phyloP scores from a whole-genome alignment of 2,113 vertebrate genomes.

The Myanophis thanlyinensis region DNA sequence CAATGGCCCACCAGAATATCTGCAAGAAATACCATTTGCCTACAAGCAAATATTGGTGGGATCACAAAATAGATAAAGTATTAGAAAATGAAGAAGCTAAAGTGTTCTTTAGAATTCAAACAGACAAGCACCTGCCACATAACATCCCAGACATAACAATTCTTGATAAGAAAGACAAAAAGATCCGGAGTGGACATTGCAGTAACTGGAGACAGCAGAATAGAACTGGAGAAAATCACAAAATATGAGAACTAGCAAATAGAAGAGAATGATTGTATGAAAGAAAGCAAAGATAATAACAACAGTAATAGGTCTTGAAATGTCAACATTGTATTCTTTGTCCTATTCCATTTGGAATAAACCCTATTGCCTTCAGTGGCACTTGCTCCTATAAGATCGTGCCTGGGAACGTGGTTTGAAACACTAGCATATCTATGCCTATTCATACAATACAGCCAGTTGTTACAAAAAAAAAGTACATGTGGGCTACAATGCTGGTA shows the following conservation, averaged over 20 bases:
- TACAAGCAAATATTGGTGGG: not conserved
- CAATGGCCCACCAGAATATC: not conserved
- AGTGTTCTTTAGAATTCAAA: not conserved
- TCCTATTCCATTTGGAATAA: not conserved
- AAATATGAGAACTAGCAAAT: not conserved
- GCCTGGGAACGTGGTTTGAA: too few relatives aligned
- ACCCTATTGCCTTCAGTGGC: not conserved
- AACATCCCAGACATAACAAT: not conserved
- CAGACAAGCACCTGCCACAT: not conserved
- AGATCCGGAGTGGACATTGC: not conserved
- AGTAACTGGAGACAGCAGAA: not conserved
- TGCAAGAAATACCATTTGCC: not conserved
- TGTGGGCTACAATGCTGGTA: not conserved
- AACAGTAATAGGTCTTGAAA: not conserved
- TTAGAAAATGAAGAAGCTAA: not conserved
- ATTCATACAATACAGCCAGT: not conserved
- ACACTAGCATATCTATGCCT: not conserved
- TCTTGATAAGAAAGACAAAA: not conserved
- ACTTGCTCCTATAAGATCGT: not conserved
- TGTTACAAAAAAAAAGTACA: not conserved
- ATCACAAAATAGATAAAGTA: not conserved
- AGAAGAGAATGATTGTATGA: not conserved
- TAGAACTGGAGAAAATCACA: not conserved
- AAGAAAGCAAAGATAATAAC: not conserved
- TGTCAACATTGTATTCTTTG: not conserved